These are phyloP conservation scores for Choloepus didactylus DNA, from an alignment of 2,797 vertebrate species.

Conservation along the genomic window DNA sequence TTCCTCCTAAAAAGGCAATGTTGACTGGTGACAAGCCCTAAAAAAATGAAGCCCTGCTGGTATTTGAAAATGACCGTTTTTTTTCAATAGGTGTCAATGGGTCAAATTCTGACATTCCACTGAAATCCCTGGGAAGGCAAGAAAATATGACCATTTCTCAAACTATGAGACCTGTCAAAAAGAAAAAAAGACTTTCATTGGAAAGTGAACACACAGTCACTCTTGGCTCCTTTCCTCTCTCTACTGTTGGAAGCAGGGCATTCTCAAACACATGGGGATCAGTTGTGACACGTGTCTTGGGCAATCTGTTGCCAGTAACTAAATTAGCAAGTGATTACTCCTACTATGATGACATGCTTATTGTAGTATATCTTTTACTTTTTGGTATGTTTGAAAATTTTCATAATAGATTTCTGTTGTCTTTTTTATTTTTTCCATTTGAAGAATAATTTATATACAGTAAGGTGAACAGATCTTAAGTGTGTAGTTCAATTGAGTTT, in stretches of 20 bases:
- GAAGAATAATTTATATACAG: background rate
- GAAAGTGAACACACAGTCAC: background rate
- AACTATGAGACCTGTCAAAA: background rate
- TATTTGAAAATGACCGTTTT: constrained; percentile 53
- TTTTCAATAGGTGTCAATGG: constrained; percentile 17
- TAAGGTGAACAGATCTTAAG: background rate
- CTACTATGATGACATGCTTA: background rate
- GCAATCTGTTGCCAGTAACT: constrained; percentile 14
- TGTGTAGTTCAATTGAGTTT: background rate
- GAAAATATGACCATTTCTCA: constrained; percentile 26
- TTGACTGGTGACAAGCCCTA: background rate
- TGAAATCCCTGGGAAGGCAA: constrained; percentile 51
- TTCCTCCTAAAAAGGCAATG: constrained; percentile 33
- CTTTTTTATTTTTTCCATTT: background rate
- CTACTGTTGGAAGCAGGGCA: background rate
- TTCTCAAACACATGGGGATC: background rate
- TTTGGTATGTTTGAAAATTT: constrained; percentile 36
- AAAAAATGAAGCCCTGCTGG: background rate
- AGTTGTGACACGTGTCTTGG: background rate
- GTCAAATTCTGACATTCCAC: constrained; percentile 37
- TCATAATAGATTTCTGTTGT: background rate
- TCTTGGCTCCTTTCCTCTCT: background rate
- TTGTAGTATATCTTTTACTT: background rate
- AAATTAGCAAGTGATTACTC: constrained; percentile 34
- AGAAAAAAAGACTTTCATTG: background rate